A percentile compares a stretch with the other conserved stretches of the same genome.
Conservation (phyloP, 2,113 vertebrate species). For the Phalacrocorax pelagicus region DNA sequence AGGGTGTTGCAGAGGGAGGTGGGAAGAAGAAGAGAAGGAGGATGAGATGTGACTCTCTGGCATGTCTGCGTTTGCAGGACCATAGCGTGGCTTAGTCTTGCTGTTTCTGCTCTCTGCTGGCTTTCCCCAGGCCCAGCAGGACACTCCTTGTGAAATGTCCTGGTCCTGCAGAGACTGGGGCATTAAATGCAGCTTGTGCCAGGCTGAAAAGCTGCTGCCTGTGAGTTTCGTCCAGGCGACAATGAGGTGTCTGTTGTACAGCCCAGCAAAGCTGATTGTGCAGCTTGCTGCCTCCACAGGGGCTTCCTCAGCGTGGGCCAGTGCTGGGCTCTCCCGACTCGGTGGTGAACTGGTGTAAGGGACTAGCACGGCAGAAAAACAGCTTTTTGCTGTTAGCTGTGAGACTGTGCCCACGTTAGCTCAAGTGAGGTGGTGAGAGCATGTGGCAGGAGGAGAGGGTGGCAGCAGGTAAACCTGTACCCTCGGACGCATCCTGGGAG, state of each 20-base stretch:
- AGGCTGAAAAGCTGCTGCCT: not conserved
- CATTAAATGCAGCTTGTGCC: not conserved
- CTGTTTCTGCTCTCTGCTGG: not conserved
- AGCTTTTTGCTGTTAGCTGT: not conserved
- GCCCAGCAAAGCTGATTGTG: not conserved
- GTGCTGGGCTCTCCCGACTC: not conserved
- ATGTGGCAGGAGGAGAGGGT: fast-evolving
- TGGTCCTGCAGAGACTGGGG: fast-evolving
- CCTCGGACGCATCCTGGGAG: fast-evolving
- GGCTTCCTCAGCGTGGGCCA: not conserved
- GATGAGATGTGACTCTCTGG: not conserved
- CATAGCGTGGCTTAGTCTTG: not conserved
- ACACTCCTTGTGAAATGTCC: not conserved
- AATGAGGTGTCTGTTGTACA: not conserved
- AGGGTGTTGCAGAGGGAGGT: not conserved
- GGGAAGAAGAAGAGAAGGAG: not conserved
- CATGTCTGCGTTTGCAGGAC: not conserved
- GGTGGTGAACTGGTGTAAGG: not conserved
- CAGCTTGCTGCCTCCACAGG: not conserved
- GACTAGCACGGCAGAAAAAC: not conserved
- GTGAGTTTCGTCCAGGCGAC: fast-evolving
- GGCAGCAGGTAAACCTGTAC: not conserved
- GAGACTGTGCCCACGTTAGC: fast-evolving
- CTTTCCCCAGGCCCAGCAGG: not conserved
- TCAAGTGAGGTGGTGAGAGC: fast-evolving